Base-by-base conservation (phyloP, 2,888 invertebrate genomes). In the Cantharis flavilabris region DNA sequence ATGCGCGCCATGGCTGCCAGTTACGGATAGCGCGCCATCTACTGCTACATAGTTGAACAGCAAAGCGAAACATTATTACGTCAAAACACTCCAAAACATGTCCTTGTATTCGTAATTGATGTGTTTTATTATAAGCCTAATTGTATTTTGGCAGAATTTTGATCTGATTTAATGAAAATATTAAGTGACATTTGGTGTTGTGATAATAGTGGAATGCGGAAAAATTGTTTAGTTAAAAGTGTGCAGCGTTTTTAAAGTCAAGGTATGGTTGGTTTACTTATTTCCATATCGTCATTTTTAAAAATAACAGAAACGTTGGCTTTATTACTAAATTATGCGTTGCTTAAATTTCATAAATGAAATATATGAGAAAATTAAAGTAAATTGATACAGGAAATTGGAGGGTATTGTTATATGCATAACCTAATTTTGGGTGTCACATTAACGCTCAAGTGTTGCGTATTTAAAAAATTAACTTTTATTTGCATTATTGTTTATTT, bases 41-140 rank as follows among this genome's bases (percentile, higher is more conserved):
- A 5, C 33, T 33, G 33, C 13, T 33, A 5, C 13, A 3, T 13
- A 5, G 33, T 33, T 33, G 13, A 33, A 33, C 13, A 33, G 13
- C 1, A 33, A 33, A 33, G 33, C 33, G 33, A 33, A 33, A 33
- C 33, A 33, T 33, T 33, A 33, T 79, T 82, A 82, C 82, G 82
- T 82, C 81, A 81, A 81, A 81, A 76, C 79, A 75, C 69, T 81
- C 79, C 18, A 78, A 82, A 82, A 82, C 82, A 83, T 80, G 82
- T 80, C 82, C 81, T 83, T 80, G 81, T 81, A 75, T 33, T 33
- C 33, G 13, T 33, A 81, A 28, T 65, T 72, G 71, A 62, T 73
- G 33, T 33, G 65, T 77, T 75, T 49, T 63, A 65, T 33, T 75
- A 72, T 75, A 69, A 75, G 76, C 63, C 63, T 75, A 71, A 78